Conservation (phyloP, 2,113 vertebrate species). For the Crypturellus undulatus region DNA sequence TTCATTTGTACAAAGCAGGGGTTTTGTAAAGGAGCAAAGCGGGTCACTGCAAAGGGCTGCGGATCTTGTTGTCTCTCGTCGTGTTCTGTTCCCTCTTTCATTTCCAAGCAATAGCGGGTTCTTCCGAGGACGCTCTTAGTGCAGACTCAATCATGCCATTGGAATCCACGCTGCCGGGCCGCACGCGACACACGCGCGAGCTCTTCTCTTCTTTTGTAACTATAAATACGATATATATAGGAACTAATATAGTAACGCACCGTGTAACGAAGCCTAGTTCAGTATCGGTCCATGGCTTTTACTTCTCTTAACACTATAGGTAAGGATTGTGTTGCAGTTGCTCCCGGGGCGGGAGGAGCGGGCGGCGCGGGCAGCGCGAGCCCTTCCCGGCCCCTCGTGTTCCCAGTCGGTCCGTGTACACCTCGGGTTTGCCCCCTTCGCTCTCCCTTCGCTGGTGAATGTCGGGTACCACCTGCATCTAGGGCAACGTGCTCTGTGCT, state of each 20-base stretch:
- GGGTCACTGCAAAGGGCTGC: constrained; percentile 85
- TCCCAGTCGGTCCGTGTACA: constrained; percentile 77
- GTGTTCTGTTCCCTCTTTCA: constrained; percentile 62
- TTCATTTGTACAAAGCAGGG: constrained; percentile 60
- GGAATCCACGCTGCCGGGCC: constrained; percentile 61
- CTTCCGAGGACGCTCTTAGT: constrained; percentile 72
- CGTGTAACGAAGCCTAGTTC: constrained; percentile 81
- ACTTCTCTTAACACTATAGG: constrained; percentile 83
- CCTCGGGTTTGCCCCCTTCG: constrained; percentile 55
- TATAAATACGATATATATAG: constrained; percentile 85
- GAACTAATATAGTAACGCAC: constrained; percentile 80
- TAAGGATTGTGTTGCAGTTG: constrained; percentile 81
- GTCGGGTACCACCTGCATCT: constrained; percentile 80
- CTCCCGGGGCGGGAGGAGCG: neutral
- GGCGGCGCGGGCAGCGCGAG: neutral
- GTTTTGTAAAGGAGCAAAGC: constrained; percentile 79
- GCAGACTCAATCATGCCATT: constrained; percentile 79
- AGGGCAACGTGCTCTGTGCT: constrained; percentile 80
- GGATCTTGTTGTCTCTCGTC: constrained; percentile 63
- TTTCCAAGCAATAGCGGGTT: constrained; percentile 85
- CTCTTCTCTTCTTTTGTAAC: constrained; percentile 62
- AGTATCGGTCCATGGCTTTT: constrained; percentile 78
- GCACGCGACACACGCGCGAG: constrained; percentile 64
- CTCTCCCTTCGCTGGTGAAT: constrained; percentile 74
- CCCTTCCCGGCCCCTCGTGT: constrained; percentile 53